A percentile compares a stretch with the other conserved stretches of the same genome.
These are phyloP conservation scores for Noturus placidus DNA, from an alignment of 2,113 vertebrate genomes.

Conservation along the genomic window DNA sequence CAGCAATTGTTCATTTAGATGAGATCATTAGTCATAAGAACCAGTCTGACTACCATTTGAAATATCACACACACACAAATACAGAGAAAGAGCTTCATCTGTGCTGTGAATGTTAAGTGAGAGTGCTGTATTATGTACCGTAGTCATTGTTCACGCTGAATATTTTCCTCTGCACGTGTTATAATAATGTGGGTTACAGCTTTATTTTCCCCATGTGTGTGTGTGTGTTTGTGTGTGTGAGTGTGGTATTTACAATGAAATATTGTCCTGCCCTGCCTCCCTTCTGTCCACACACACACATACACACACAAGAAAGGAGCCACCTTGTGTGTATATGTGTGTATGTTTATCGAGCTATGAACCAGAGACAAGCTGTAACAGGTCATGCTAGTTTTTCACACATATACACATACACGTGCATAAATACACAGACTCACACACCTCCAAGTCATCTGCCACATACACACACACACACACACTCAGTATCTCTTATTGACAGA, in stretches of 20 bases:
- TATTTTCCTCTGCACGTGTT: slow-evolving; percentile 23
- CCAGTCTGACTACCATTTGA: slow-evolving; percentile 46
- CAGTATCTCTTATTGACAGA: slow-evolving; percentile 54
- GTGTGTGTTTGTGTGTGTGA: slow-evolving; percentile 14
- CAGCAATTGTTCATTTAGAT: slow-evolving; percentile 57
- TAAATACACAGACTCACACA: slow-evolving; percentile 15
- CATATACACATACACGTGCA: slow-evolving; percentile 26
- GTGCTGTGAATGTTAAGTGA: slow-evolving; percentile 45
- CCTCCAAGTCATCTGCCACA: slow-evolving; percentile 41
- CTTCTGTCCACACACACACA: not conserved
- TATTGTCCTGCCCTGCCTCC: too few relatives aligned
- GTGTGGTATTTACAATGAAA: not conserved
- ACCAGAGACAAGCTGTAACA: slow-evolving; percentile 49
- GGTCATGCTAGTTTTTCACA: slow-evolving; percentile 46
- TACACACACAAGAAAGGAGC: not conserved
- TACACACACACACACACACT: slow-evolving; percentile 25
- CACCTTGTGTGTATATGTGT: not conserved
- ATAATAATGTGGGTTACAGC: slow-evolving; percentile 18
- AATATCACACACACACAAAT: slow-evolving; percentile 19
- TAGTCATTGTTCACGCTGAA: slow-evolving; percentile 41
- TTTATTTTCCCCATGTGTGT: slow-evolving; percentile 12
- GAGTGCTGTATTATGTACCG: slow-evolving; percentile 30
- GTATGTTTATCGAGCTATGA: slow-evolving; percentile 41
- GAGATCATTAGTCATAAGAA: slow-evolving; percentile 54
- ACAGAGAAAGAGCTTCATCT: slow-evolving; percentile 31